Conservation (phyloP, 53 echinoderm and acorn worm genomes). For the Hippasteria phrygiana region DNA sequence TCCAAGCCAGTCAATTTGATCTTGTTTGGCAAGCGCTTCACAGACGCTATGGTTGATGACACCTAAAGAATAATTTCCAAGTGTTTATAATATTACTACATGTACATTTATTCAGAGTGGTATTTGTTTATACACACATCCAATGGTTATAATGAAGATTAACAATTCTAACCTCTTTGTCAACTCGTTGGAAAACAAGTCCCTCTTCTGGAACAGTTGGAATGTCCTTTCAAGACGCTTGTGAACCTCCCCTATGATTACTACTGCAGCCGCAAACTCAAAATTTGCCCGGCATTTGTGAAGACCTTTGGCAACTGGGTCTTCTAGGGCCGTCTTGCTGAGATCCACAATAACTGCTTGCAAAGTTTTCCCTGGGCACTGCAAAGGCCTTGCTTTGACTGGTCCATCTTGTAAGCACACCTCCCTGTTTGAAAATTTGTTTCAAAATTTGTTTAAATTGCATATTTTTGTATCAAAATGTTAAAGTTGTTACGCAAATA, state of each 20-base stretch:
- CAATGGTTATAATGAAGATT: background rate
- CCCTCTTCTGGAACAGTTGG: slow-evolving; percentile 6
- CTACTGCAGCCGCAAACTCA: background rate
- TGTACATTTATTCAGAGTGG: background rate
- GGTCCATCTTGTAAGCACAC: background rate
- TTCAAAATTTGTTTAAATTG: too few species aligned
- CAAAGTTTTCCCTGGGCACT: background rate
- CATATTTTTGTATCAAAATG: too few species aligned
- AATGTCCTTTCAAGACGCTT: slow-evolving; percentile 1
- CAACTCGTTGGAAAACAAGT: background rate
- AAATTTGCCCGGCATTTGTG: too few species aligned
- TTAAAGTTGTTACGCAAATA: background rate
- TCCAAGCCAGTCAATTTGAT: background rate
- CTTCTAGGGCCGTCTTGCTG: background rate
- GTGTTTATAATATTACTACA: background rate
- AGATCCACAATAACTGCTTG: too few species aligned
- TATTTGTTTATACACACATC: background rate
- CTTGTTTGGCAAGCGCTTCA: background rate
- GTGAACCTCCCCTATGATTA: background rate
- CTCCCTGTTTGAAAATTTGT: background rate
- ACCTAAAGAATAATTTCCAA: background rate
- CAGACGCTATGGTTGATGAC: background rate
- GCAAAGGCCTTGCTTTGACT: background rate
- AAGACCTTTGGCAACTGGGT: background rate
- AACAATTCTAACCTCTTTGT: slow-evolving; percentile 4